A percentile compares a stretch with the other conserved stretches of the same genome.
These are phyloP conservation scores for Drosophila kohkoa DNA, from an alignment of 1,140 invertebrate genomes.

Conservation along the genomic window DNA sequence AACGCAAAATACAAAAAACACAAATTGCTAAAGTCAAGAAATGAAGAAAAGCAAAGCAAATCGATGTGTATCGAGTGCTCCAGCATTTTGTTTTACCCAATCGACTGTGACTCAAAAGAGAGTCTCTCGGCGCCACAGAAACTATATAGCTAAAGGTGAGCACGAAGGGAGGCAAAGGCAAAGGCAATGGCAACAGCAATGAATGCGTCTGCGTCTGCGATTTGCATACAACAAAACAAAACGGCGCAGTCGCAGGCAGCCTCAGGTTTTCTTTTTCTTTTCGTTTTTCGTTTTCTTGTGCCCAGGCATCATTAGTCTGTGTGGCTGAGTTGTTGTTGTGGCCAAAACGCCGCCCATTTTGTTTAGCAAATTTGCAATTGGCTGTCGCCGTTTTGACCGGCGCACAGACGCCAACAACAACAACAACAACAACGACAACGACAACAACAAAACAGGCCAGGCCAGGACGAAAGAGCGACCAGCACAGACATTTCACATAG, in stretches of 20 bases:
- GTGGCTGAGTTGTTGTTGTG: background rate
- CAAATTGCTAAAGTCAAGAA: background rate
- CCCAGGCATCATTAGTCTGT: conserved; percentile 34
- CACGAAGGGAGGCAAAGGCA: no score
- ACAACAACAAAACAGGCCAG: background rate
- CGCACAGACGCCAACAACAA: conserved; percentile 20
- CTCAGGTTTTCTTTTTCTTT: background rate
- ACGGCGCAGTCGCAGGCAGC: conserved; percentile 26
- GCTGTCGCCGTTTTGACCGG: conserved; percentile 42
- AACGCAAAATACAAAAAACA: conserved; percentile 9
- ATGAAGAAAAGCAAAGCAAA: conserved; percentile 8
- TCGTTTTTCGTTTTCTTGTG: background rate
- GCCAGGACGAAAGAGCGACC: conserved; percentile 5
- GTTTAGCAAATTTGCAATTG: conserved; percentile 80
- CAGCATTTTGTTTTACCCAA: conserved; percentile 43
- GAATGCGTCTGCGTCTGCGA: conserved; percentile 18
- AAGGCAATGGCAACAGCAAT: background rate
- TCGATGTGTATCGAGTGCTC: conserved; percentile 23
- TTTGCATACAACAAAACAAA: conserved; percentile 46
- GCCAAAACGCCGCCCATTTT: conserved; percentile 74
- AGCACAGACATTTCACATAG: conserved; percentile 4
- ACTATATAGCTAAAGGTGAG: background rate
- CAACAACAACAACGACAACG: no score
- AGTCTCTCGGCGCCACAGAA: background rate
- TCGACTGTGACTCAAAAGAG: conserved; percentile 41